Percentiles rank a stretch among this genome's conserved stretches.
Conservation (phyloP, 2,113 vertebrate genomes). For the Apus apus region DNA sequence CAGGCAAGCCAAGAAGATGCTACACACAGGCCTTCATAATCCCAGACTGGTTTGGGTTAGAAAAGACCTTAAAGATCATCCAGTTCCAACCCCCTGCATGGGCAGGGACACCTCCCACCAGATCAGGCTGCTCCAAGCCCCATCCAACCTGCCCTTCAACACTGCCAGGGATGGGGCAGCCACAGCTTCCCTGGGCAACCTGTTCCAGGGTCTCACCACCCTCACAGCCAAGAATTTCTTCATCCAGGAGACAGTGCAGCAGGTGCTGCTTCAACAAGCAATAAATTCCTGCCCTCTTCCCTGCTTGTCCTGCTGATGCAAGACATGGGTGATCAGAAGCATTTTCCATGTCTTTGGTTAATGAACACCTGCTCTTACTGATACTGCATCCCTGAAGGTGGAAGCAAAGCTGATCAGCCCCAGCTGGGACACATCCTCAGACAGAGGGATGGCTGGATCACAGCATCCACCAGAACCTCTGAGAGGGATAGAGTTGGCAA, state of each 20-base stretch:
- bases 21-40: rapidly evolving
- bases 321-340: not conserved
- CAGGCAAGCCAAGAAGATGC: not conserved
- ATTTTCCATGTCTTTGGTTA: not conserved
- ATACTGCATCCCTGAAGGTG: not conserved
- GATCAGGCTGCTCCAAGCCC: too few relatives aligned
- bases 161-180: too few relatives aligned
- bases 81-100: too few relatives aligned
- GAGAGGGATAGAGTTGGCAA: not conserved
- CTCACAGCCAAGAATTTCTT: too few relatives aligned
- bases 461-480: not conserved
- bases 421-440: not conserved
- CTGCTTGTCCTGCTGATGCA: not conserved
- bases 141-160: too few relatives aligned
- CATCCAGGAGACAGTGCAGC: not conserved
- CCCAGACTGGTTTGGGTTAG: too few relatives aligned
- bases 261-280: not conserved
- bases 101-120: too few relatives aligned
- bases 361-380: not conserved
- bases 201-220: too few relatives aligned
- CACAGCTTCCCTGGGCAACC: too few relatives aligned
- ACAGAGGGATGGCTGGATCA: not conserved
- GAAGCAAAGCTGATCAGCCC: not conserved
- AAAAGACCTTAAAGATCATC: too few relatives aligned
- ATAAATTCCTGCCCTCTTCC: not conserved